Base-by-base conservation (phyloP, 2,797 vertebrate genomes). In the Rallus crepitans region DNA sequence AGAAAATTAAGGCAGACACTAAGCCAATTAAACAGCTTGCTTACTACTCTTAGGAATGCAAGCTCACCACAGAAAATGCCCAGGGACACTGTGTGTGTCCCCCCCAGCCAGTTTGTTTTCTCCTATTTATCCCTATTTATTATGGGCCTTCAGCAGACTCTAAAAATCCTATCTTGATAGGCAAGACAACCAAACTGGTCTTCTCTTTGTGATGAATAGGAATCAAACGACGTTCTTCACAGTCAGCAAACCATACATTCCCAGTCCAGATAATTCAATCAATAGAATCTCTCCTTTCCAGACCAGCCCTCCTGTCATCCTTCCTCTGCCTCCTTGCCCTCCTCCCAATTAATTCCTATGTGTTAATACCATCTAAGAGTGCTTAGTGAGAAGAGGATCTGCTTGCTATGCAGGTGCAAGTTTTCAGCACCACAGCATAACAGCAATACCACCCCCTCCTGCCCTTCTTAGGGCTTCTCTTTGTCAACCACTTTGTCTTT, bases 251-350 rank as follows among this genome's bases (percentile, higher is more conserved):
- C 97, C 96, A 98, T 92, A 98, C 97, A 98, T 98, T 98, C 97
- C 97, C 98, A 97, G 98, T 98, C 98, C 98, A 98, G 98, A 98
- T 98, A 98, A 99, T 98, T 98, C 98, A 99, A 99, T 98, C 98
- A 99, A 99, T 98, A 97, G 97, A 98, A 98, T 98, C 98, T 47
- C 18, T 18, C 19, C 24, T 28, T 40, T 47, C 28, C 27, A 76
- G 86, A 72, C 31, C 87, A 70, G 56, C 75, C 64, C 75, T 69
- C 42, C 97, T 93, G 98, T 97, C 96, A 97, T 97, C 98, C 97
- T 97, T 97, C 97, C 94, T 73, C 76, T 42, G 63, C 61, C 77
- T 63, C 57, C 84, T 88, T 75, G 83, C 90, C 66, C 86, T 92
- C 85, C 97, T 97, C 97, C 95, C 91, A 97, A 89, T 91, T 94